phyloP scores from a whole-genome alignment of 2,888 invertebrate genomes.

The Luperina nickerlii region DNA sequence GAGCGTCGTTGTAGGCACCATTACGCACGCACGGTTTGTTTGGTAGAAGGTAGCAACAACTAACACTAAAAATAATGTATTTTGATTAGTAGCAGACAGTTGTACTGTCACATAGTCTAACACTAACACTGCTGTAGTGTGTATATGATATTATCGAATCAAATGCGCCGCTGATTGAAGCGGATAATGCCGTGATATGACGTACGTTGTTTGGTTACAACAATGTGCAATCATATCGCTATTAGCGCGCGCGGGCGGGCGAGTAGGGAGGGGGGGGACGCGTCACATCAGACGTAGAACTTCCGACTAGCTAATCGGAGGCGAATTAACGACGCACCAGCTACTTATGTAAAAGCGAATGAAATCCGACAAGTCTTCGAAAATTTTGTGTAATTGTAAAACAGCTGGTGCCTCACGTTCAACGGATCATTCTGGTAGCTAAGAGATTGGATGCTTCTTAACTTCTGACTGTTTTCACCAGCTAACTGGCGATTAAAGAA shows the following conservation, averaged over 20 bases:
- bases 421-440: not conserved
- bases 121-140: slow-evolving; percentile 1
- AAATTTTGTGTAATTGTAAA: not conserved
- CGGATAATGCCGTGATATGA: not conserved
- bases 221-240: slow-evolving; percentile 24
- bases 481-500: not conserved
- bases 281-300: not conserved
- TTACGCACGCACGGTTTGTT: slow-evolving; percentile 35
- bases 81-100: not conserved
- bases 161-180: not conserved
- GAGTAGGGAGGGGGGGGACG: not conserved
- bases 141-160: not conserved
- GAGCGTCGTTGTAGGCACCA: slow-evolving; percentile 18
- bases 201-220: not conserved
- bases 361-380: not conserved
- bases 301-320: not conserved
- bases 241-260: not conserved
- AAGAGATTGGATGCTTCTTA: not conserved
- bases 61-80: slow-evolving; percentile 22
- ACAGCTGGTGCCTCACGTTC: not conserved
- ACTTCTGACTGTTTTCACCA: not conserved
- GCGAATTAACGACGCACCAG: not conserved
- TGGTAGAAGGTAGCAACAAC: slow-evolving; percentile 46
- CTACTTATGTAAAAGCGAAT: not conserved
- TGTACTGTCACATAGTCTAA: not conserved